A percentile compares a stretch with the other conserved stretches of the same genome.
Conservation (phyloP, 2,888 invertebrate species). For the Hypomecis punctinalis region DNA sequence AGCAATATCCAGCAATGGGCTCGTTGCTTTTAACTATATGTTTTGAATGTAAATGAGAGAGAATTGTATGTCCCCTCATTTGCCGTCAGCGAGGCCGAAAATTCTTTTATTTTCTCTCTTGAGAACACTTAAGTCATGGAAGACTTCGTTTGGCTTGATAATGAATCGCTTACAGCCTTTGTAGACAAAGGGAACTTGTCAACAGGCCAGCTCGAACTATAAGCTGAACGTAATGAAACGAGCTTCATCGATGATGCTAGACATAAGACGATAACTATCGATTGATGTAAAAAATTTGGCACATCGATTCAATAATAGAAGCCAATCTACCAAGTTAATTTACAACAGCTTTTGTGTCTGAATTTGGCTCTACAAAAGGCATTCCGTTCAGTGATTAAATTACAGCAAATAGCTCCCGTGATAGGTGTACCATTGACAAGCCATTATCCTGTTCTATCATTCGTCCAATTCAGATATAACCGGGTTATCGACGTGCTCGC, state of each 20-base stretch:
- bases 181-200: slow-evolving; percentile 21
- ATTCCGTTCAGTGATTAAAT: slow-evolving; percentile 15
- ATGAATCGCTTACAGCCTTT: slow-evolving; percentile 33
- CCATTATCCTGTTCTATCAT: slow-evolving; percentile 19
- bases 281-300: no score
- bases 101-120: slow-evolving; percentile 29
- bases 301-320: not conserved
- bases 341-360: slow-evolving; percentile 16
- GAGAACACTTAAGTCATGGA: slow-evolving; percentile 29
- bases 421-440: slow-evolving; percentile 24
- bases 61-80: slow-evolving; percentile 33
- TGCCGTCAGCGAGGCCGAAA: slow-evolving; percentile 28
- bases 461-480: slow-evolving; percentile 20
- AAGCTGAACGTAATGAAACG: slow-evolving; percentile 10
- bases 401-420: slow-evolving; percentile 12
- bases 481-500: slow-evolving; percentile 22
- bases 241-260: slow-evolving; percentile 1
- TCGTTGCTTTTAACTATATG: slow-evolving; percentile 44
- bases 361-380: slow-evolving; percentile 8
- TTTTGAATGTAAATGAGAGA: slow-evolving; percentile 41
- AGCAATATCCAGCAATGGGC: slow-evolving; percentile 36
- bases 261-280: not conserved
- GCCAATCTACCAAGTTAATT: slow-evolving; percentile 3
- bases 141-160: slow-evolving; percentile 33
- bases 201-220: slow-evolving; percentile 11